These are phyloP conservation scores for Chelidonichthys spinosus DNA, from an alignment of 2,797 vertebrate genomes.

Conservation along the genomic window DNA sequence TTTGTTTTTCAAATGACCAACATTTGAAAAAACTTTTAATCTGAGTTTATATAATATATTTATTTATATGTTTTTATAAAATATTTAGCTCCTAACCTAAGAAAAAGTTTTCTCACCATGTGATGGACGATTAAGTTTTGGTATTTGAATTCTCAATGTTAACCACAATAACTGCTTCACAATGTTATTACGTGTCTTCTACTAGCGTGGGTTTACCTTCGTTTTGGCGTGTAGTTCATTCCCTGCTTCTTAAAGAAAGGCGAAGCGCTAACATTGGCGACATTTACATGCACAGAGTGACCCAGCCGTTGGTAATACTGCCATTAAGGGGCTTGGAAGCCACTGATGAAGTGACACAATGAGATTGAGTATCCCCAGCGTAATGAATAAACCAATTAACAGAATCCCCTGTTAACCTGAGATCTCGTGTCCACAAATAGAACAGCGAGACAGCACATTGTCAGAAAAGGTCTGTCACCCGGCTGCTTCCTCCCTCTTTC, in stretches of 20 bases:
- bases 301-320: slow-evolving; percentile 22
- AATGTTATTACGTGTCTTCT: no score
- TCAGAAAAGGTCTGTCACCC: not conserved
- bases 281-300: slow-evolving; percentile 18
- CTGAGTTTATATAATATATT: no score
- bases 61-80: no score
- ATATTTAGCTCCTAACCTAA: no score
- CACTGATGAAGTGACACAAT: slow-evolving; percentile 22
- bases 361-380: slow-evolving; percentile 31
- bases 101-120: no score
- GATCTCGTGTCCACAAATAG: not conserved
- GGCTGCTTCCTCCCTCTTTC: slow-evolving; percentile 15
- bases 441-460: not conserved
- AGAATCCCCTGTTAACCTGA: slow-evolving; percentile 6
- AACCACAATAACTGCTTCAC: no score
- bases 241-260: not conserved
- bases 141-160: no score
- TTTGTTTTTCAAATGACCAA: not conserved
- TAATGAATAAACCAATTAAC: slow-evolving; percentile 36
- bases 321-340: slow-evolving; percentile 25
- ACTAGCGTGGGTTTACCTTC: no score
- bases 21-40: not conserved
- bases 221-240: not conserved
- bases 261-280: slow-evolving; percentile 3
- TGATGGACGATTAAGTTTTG: no score